Percentiles rank a stretch among this genome's conserved stretches.
Conservation (phyloP, 2,888 invertebrate genomes). For the Scotopteryx bipunctaria region DNA sequence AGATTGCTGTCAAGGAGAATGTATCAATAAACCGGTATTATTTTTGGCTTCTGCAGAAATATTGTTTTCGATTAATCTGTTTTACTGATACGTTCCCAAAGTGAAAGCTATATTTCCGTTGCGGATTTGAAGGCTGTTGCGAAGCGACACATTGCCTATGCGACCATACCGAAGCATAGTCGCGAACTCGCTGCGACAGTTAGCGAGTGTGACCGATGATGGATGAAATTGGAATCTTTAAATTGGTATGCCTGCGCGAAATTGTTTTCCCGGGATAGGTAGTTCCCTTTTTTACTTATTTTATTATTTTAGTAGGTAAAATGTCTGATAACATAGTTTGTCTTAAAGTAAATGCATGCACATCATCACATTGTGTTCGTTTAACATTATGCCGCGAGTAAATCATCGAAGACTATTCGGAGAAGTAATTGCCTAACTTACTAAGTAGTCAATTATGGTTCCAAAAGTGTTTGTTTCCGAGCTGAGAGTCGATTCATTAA, state of each 20-base stretch:
- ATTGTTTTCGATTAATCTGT: slow-evolving; percentile 4
- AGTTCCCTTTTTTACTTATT: slow-evolving; percentile 6
- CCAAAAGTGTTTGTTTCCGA: background rate
- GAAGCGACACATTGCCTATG: slow-evolving; percentile 37
- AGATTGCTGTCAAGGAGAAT: slow-evolving; percentile 28
- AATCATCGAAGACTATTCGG: slow-evolving; percentile 14
- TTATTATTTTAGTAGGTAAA: slow-evolving; percentile 38
- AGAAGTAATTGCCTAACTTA: slow-evolving; percentile 1
- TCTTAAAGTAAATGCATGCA: slow-evolving; percentile 24
- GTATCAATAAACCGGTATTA: slow-evolving; percentile 11
- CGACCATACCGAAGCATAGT: slow-evolving; percentile 39
- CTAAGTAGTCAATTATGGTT: background rate
- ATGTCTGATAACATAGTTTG: slow-evolving; percentile 24
- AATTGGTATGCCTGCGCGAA: slow-evolving; percentile 44
- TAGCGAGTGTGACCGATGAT: slow-evolving; percentile 71
- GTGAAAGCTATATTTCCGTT: slow-evolving; percentile 21
- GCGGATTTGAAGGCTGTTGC: slow-evolving; percentile 53
- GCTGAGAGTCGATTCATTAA: slow-evolving; percentile 16
- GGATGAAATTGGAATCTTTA: slow-evolving; percentile 68
- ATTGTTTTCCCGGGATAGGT: slow-evolving; percentile 3
- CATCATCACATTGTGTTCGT: slow-evolving; percentile 25
- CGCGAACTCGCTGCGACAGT: slow-evolving; percentile 53
- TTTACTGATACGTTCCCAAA: slow-evolving; percentile 11
- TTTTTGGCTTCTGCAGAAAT: slow-evolving; percentile 10
- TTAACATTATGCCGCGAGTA: slow-evolving; percentile 11